Conservation (phyloP, 2,797 vertebrate genomes). For the Threskiornis aethiopicus region DNA sequence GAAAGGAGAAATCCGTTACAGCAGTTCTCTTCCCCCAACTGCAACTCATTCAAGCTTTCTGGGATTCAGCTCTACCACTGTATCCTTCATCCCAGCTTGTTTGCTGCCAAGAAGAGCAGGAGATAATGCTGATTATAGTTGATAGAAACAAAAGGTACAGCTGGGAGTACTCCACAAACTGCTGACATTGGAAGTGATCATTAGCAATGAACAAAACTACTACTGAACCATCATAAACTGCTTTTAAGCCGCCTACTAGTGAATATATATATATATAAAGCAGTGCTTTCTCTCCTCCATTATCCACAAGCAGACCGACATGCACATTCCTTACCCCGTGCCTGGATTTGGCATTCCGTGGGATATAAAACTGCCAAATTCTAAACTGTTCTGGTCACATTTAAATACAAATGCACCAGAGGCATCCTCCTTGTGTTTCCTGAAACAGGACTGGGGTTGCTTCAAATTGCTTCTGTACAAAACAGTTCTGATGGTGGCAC, state of each 20-base stretch:
- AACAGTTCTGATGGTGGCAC: neutral
- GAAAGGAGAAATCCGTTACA: neutral
- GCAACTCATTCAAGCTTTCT: fast-evolving
- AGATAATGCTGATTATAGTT: neutral
- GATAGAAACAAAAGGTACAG: neutral
- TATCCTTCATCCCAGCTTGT: neutral
- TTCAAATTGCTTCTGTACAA: neutral
- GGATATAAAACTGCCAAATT: neutral
- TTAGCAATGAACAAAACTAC: neutral
- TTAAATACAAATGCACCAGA: neutral
- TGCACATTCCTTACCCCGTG: neutral
- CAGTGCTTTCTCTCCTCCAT: neutral
- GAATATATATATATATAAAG: neutral
- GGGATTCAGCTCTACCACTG: neutral
- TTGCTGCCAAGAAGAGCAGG: neutral
- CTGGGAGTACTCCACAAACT: neutral
- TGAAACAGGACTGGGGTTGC: neutral
- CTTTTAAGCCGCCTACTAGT: neutral
- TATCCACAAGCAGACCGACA: neutral
- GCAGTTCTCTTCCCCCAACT: neutral
- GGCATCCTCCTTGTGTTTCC: neutral
- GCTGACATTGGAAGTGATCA: neutral
- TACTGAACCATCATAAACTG: neutral
- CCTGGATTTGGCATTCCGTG: neutral
- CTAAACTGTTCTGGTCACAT: neutral